Evolutionary conservation across 2,888 invertebrate species (phyloP).

Genomic region (Tinea trinotella): DNA sequence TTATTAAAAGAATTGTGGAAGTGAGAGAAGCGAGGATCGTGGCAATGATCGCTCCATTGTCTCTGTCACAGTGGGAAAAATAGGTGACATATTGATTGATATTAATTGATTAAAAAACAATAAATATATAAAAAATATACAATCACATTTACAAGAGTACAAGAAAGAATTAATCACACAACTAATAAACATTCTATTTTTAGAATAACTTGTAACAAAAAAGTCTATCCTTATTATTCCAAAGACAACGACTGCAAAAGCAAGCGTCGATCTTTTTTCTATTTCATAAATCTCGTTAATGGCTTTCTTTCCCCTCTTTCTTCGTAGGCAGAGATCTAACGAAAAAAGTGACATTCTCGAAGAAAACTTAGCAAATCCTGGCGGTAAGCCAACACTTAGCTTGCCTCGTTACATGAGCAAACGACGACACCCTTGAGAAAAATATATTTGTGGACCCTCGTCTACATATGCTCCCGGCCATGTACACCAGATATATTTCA

Average conservation of each 20-base stretch:
- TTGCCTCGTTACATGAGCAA: conserved; percentile 26
- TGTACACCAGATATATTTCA: conserved; percentile 11
- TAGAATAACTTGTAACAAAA: neutral
- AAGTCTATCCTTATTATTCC: neutral
- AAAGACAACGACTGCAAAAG: neutral
- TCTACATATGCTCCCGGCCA: conserved; percentile 7
- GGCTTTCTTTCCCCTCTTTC: conserved; percentile 39
- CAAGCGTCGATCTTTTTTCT: conserved; percentile 21
- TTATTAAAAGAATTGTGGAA: no score
- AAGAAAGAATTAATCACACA: no score
- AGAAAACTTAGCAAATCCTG: conserved; percentile 43
- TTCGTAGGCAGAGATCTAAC: conserved; percentile 12
- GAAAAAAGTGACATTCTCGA: conserved; percentile 30
- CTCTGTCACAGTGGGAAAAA: no score
- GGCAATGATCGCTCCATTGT: no score
- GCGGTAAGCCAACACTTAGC: conserved; percentile 45
- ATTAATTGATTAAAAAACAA: no score
- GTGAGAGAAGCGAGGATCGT: no score
- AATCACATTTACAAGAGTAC: no score
- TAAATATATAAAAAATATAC: no score
- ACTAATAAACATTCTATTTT: neutral
- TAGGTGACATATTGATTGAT: no score
- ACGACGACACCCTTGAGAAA: conserved; percentile 14
- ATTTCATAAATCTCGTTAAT: conserved; percentile 64
- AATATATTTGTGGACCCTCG: conserved; percentile 4